These are phyloP conservation scores for Smittia aterrima DNA, from an alignment of 2,888 invertebrate genomes.

Conservation along the genomic window DNA sequence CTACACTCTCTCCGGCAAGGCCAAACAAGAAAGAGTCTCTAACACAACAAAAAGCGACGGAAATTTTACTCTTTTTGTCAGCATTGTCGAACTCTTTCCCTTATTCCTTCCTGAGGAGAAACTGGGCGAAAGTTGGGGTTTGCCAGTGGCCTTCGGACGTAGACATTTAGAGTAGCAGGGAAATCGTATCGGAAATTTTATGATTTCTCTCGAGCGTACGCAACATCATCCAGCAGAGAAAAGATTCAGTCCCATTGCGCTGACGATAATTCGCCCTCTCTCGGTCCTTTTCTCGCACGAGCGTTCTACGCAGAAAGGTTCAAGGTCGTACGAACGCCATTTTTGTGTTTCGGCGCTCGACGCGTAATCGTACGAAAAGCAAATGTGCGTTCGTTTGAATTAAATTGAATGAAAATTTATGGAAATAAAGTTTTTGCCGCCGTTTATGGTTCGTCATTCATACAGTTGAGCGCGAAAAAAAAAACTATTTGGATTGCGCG, in stretches of 20 bases:
- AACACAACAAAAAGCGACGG: neutral
- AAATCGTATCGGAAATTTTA: neutral
- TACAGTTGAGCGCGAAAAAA: neutral
- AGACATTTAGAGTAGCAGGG: neutral
- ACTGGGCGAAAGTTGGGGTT: neutral
- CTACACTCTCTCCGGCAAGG: neutral
- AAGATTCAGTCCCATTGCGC: neutral
- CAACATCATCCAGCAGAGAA: neutral
- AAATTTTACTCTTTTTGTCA: neutral
- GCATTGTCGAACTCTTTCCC: neutral
- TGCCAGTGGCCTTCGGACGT: neutral
- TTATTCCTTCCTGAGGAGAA: neutral
- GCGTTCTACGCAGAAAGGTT: slow-evolving; percentile 11
- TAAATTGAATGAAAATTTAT: slow-evolving; percentile 11
- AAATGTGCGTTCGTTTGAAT: neutral
- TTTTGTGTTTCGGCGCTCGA: slow-evolving; percentile 28
- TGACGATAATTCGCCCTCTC: neutral
- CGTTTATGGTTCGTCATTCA: neutral
- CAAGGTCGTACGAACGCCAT: slow-evolving; percentile 39
- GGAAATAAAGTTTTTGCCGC: neutral
- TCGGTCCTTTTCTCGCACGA: neutral
- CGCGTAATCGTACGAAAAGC: slow-evolving; percentile 27
- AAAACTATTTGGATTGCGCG: neutral
- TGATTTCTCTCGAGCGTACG: neutral
- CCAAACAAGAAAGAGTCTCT: neutral